A percentile compares a stretch with the other conserved stretches of the same genome.
Conservation (phyloP, 2,888 invertebrate genomes). For the Fragum fragum region DNA sequence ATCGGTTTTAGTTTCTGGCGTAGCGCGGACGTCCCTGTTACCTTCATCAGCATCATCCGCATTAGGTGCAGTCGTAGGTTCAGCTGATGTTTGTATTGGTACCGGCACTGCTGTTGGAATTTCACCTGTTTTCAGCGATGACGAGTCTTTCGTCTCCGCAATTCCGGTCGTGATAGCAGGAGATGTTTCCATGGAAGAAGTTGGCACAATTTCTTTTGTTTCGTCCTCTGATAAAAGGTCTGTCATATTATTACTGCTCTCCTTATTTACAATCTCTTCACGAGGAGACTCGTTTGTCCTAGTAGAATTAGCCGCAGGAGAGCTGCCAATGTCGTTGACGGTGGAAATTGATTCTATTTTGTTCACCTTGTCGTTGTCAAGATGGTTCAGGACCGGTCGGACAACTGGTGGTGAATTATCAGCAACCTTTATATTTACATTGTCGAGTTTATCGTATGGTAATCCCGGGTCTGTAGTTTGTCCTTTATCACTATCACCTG, state of each 20-base stretch:
- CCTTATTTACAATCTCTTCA: neutral
- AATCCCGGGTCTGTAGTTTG: neutral
- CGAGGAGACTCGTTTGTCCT: neutral
- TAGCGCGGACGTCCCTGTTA: neutral
- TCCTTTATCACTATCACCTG: neutral
- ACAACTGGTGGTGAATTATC: neutral
- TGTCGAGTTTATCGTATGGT: conserved; percentile 23
- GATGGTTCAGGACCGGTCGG: conserved; percentile 5
- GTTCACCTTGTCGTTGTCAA: conserved; percentile 8
- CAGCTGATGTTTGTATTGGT: too few relatives aligned
- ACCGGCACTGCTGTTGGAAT: too few relatives aligned
- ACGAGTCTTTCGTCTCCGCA: neutral
- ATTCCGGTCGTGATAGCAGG: neutral
- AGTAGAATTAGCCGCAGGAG: neutral
- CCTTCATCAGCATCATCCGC: neutral
- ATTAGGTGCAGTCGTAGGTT: neutral
- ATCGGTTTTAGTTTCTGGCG: neutral
- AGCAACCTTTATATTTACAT: neutral
- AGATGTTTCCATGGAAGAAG: neutral
- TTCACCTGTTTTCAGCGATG: neutral
- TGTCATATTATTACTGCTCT: neutral
- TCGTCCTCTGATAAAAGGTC: neutral
- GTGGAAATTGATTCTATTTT: neutral
- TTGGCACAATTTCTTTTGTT: neutral
- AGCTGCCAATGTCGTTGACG: neutral